phyloP scores from a whole-genome alignment of 2,888 invertebrate genomes.

The Lasioglossum figueresi region DNA sequence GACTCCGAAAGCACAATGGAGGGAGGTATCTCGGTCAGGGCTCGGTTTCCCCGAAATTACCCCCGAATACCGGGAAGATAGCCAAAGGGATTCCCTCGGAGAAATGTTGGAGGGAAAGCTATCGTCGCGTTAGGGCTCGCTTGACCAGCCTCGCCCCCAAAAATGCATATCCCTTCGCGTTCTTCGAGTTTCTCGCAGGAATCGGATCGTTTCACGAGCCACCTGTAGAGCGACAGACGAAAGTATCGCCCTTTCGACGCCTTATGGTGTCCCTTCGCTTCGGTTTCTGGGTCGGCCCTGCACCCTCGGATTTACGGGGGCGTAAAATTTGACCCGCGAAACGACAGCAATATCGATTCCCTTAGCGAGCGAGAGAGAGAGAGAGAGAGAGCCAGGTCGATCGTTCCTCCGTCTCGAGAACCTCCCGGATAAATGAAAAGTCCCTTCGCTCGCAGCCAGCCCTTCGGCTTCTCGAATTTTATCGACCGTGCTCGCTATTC shows the following conservation, averaged over 20 bases:
- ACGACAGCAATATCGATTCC: slow-evolving; percentile 36
- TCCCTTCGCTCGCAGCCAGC: not conserved
- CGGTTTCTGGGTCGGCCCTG: slow-evolving; percentile 28
- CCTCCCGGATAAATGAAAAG: not conserved
- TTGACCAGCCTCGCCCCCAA: slow-evolving; percentile 47
- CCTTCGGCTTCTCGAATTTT: not conserved
- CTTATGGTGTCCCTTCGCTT: slow-evolving; percentile 59
- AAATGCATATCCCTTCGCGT: slow-evolving; percentile 57
- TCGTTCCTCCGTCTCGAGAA: slow-evolving; percentile 22
- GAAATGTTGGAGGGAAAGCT: not conserved
- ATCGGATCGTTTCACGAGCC: slow-evolving; percentile 74
- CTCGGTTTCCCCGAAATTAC: slow-evolving; percentile 38
- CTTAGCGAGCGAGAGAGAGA: not conserved
- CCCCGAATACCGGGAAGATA: slow-evolving; percentile 8
- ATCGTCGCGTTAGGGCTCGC: slow-evolving; percentile 20
- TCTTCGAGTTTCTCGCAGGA: slow-evolving; percentile 74
- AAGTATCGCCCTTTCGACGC: slow-evolving; percentile 62
- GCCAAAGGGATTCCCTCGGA: slow-evolving; percentile 25
- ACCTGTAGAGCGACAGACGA: slow-evolving; percentile 74
- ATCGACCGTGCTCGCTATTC: not conserved
- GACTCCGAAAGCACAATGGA: not conserved
- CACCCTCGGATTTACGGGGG: slow-evolving; percentile 45
- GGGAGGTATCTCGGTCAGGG: not conserved
- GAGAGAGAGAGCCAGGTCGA: slow-evolving; percentile 28
- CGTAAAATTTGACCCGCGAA: slow-evolving; percentile 48